Evolutionary conservation across 30 jellyfish, hydroid and myxozoan genomes (phyloP), one percentile per base, ranked within the genome.

Genomic region (Hydractinia symbiolongicarpus): DNA sequence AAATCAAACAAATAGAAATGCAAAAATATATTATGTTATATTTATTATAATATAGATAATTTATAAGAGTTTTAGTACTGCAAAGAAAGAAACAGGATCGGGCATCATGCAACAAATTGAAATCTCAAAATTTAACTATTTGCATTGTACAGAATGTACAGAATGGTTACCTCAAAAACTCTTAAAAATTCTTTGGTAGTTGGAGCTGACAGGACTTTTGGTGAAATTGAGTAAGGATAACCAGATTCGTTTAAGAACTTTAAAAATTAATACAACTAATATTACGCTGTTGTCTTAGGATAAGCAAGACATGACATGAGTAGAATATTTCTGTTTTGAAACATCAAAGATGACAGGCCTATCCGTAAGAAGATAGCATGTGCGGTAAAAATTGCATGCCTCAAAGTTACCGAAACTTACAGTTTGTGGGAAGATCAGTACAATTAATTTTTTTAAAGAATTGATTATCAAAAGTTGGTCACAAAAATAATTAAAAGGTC

Each of bases 171-270:
- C 90, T 86, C 94, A 77, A 90, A 90, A 66, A 90, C 68, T 9
- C 81, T 78, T 61, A 78, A 79, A 82, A 86, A 90, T 40, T 90
- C 97, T 64, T 86, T 90, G 79, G 89, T 82, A 6, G 97, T 76
- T 9, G 97, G 97, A 8, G 97, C 94, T 55, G 69, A 84, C 50
- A 90, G 73, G 6, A 73, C 66, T 73, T 86, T 90, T 68, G 77
- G 72, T 6, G 95, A 61, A 13, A 90, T 82, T 61, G 83, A 86
- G 61, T 86, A 90, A 6, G 90, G 94, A 67, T 79, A 90, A 50
- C 88, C 87, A 82, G 88, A 58, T 9, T 66, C 69, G 10, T 82
- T 88, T 4, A 90, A 76, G 56, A 90, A 90, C 97, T 90, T 56
- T 9, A 70, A 89, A 40, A 69, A 83, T 56, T 44, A 76, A 30